A percentile compares a stretch with the other conserved stretches of the same genome.
phyloP scores from a whole-genome alignment of 2,113 vertebrate species.

The Falcunculus frontatus region DNA sequence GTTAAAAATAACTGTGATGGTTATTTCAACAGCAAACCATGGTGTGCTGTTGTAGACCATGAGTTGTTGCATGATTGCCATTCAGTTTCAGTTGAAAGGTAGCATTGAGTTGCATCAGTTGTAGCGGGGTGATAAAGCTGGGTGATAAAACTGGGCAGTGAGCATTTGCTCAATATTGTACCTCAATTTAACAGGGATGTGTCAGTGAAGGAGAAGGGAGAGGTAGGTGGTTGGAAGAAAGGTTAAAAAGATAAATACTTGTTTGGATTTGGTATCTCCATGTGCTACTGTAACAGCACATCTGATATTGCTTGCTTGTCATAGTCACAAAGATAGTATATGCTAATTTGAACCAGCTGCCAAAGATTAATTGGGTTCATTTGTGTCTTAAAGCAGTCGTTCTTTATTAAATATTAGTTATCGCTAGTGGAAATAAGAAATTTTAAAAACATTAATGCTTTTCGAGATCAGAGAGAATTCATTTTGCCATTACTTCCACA shows the following conservation, averaged over 20 bases:
- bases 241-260: neutral
- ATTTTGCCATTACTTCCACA: neutral
- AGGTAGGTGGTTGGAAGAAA: neutral
- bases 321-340: neutral
- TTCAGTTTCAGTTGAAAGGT: neutral
- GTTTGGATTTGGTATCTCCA: neutral
- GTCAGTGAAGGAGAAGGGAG: neutral
- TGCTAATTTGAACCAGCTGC: neutral
- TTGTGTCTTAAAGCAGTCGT: neutral
- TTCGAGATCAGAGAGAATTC: neutral
- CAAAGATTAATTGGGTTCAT: neutral
- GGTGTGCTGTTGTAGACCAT: neutral
- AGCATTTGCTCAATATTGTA: neutral
- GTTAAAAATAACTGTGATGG: neutral
- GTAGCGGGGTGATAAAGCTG: neutral
- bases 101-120: neutral
- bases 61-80: neutral
- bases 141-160: neutral
- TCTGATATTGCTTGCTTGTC: neutral
- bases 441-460: neutral
- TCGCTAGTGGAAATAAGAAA: neutral
- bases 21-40: neutral
- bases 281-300: rapidly evolving
- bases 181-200: neutral
- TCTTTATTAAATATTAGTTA: neutral